Percentiles rank a stretch among this genome's conserved stretches.
Evolutionary conservation across 2,113 vertebrate genomes (phyloP).

Genomic region (Petrocephalus microphthalmus): DNA sequence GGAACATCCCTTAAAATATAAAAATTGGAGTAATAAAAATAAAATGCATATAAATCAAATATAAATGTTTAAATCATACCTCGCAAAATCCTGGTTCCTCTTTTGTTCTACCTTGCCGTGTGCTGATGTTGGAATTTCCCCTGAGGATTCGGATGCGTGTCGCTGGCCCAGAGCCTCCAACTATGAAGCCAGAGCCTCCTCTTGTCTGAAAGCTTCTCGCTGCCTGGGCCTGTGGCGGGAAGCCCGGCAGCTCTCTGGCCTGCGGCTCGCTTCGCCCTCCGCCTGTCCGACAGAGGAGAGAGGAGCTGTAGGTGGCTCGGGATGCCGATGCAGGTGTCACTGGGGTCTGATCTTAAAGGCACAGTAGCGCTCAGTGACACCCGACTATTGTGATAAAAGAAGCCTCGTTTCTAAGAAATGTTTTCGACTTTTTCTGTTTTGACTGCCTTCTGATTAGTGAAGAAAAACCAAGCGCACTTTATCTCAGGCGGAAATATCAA

Average conservation of each 20-base stretch:
- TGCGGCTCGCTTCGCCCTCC: background rate
- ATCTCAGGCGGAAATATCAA: background rate
- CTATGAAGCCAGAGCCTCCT: too few species aligned
- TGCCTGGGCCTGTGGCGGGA: background rate
- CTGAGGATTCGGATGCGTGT: background rate
- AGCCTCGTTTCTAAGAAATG: background rate
- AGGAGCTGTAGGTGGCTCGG: background rate
- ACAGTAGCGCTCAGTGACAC: background rate
- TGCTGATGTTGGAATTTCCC: background rate
- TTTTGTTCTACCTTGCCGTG: slow-evolving; percentile 3
- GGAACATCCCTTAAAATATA: slow-evolving; percentile 33
- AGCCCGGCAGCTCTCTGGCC: background rate
- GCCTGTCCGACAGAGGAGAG: background rate
- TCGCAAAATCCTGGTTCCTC: slow-evolving; percentile 23
- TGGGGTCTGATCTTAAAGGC: background rate
- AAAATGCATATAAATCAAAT: slow-evolving; percentile 49
- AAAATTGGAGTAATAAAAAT: slow-evolving; percentile 34
- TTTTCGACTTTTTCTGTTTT: background rate
- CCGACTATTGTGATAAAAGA: background rate
- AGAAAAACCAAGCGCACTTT: background rate
- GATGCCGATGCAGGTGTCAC: background rate
- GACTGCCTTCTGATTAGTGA: background rate
- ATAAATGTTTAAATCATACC: slow-evolving; percentile 44
- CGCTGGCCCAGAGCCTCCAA: background rate
- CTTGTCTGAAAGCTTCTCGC: background rate